Percentiles rank a stretch among this genome's conserved stretches.
Evolutionary conservation across 2,888 invertebrate genomes (phyloP).

Genomic region (Thalpophila matura): DNA sequence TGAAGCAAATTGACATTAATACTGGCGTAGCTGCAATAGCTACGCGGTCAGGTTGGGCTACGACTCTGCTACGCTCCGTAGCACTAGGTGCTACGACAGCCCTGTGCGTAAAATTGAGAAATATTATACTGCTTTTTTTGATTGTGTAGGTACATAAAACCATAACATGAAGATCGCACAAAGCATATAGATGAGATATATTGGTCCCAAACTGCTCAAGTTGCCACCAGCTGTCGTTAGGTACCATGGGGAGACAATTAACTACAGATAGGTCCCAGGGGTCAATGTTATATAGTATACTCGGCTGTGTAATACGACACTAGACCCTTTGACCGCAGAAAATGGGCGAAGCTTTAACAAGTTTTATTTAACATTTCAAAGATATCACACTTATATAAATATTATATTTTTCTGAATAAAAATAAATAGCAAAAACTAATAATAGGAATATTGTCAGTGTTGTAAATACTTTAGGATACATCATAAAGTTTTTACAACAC

Average conservation of each 20-base stretch:
- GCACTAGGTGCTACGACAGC: conserved; percentile 11
- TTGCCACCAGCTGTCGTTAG: conserved; percentile 44
- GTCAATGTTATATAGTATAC: conserved; percentile 36
- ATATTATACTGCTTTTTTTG: conserved; percentile 1
- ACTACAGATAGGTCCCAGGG: conserved; percentile 44
- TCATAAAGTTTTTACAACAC: too few relatives aligned
- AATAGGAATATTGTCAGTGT: too few relatives aligned
- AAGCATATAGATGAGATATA: conserved; percentile 42
- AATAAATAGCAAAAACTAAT: too few relatives aligned
- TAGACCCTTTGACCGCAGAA: conserved; percentile 1
- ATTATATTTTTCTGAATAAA: too few relatives aligned
- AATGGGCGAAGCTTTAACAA: not conserved
- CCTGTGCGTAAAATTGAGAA: conserved; percentile 2
- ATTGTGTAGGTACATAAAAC: conserved; percentile 25
- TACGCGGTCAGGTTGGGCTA: conserved; percentile 18
- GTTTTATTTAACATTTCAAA: conserved; percentile 6
- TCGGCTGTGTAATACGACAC: conserved; percentile 10
- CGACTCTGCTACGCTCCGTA: conserved; percentile 41
- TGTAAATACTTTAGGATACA: too few relatives aligned
- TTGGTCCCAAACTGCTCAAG: conserved; percentile 46
- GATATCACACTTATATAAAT: too few relatives aligned
- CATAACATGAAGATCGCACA: conserved; percentile 27
- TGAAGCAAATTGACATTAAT: not conserved
- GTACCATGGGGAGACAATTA: conserved; percentile 55
- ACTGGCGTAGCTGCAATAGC: not conserved